Percentiles rank a stretch among this genome's conserved stretches.
Conservation (phyloP, 2,113 vertebrate genomes). For the Poicephalus gulielmi region DNA sequence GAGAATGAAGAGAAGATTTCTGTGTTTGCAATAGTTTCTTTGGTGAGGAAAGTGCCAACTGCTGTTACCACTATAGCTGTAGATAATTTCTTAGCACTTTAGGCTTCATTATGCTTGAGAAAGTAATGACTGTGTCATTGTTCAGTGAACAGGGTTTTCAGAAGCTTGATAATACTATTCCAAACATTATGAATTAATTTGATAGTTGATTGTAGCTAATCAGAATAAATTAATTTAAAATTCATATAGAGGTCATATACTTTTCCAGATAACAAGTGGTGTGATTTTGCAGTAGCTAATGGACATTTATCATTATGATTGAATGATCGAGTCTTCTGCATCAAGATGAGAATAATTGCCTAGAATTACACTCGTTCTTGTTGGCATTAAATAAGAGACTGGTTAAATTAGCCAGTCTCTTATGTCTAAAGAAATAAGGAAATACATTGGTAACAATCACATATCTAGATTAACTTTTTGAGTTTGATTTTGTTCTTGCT, state of each 20-base stretch:
- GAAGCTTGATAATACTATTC: background rate
- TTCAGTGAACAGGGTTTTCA: constrained; percentile 17
- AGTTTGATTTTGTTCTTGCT: background rate
- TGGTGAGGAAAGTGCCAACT: background rate
- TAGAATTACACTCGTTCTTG: background rate
- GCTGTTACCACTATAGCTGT: background rate
- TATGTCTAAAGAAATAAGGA: background rate
- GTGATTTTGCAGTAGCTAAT: constrained; percentile 48
- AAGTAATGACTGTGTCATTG: background rate
- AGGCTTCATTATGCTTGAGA: constrained; percentile 2
- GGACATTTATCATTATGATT: constrained; percentile 48
- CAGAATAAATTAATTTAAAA: constrained; percentile 46
- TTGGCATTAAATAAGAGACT: background rate
- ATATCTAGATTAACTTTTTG: background rate
- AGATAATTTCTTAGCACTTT: background rate
- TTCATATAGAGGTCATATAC: constrained; percentile 26
- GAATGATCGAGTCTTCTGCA: background rate
- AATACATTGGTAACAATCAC: background rate
- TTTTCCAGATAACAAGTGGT: background rate
- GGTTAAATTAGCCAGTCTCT: background rate
- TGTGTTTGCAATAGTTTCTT: background rate
- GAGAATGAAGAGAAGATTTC: background rate
- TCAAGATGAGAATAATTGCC: constrained; percentile 7
- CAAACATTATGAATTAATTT: constrained; percentile 54
- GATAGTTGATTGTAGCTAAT: constrained; percentile 48